Percentiles rank a stretch among this genome's conserved stretches.
phyloP scores from a whole-genome alignment of 2,113 vertebrate species.

The Chaetorhynchus papuensis region DNA sequence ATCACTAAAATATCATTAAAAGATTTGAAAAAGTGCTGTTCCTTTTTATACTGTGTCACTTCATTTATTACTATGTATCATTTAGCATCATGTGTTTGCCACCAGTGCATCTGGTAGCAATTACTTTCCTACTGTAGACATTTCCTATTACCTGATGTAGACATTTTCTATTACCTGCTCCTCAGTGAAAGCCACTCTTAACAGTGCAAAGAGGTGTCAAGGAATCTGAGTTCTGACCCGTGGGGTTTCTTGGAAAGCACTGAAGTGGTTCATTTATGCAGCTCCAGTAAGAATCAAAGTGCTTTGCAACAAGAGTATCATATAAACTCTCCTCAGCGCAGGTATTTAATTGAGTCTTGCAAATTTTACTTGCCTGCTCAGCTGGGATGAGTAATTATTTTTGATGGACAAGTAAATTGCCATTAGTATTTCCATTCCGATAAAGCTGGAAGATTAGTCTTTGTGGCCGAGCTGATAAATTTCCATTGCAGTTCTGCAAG shows the following conservation, averaged over 20 bases:
- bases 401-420: constrained; percentile 56
- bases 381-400: constrained; percentile 57
- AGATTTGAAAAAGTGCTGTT: background rate
- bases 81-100: background rate
- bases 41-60: background rate
- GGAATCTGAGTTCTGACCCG: background rate
- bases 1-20: background rate
- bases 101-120: background rate
- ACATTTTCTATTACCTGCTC: background rate
- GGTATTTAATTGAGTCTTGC: constrained; percentile 49
- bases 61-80: background rate
- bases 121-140: background rate
- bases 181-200: background rate
- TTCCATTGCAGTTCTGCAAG: constrained; percentile 1
- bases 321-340: constrained; percentile 10
- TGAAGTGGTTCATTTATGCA: constrained; percentile 47
- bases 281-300: background rate
- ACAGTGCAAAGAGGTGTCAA: background rate
- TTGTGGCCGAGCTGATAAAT: constrained; percentile 33
- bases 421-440: constrained; percentile 46
- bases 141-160: background rate
- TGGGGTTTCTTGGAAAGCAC: background rate
- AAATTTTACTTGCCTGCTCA: constrained; percentile 54
- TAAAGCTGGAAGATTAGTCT: constrained; percentile 50
- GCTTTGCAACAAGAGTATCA: constrained; percentile 15